A percentile compares a stretch with the other conserved stretches of the same genome.
Evolutionary conservation across 2,888 invertebrate species (phyloP).

Genomic region (Agrilus mali): DNA sequence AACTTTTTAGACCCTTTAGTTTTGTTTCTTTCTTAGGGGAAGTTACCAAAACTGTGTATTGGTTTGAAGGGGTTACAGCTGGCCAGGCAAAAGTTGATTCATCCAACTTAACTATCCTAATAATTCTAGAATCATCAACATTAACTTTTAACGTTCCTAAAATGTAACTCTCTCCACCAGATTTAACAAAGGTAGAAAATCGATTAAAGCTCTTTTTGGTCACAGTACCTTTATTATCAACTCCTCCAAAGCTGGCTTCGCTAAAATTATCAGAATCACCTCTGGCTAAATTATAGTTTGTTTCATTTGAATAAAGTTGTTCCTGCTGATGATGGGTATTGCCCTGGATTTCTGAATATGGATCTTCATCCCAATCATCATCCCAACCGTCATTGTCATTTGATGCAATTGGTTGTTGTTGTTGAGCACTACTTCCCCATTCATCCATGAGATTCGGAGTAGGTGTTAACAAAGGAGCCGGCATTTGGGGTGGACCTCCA

Average conservation of each 20-base stretch:
- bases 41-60: conserved; percentile 76
- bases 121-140: conserved; percentile 58
- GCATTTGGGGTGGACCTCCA: conserved; percentile 17
- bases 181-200: conserved; percentile 83
- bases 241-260: conserved; percentile 32
- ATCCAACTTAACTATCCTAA: conserved; percentile 55
- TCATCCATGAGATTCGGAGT: conserved; percentile 13
- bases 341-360: conserved; percentile 59
- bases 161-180: conserved; percentile 81
- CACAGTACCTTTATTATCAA: conserved; percentile 49
- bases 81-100: conserved; percentile 70
- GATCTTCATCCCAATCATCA: conserved; percentile 65
- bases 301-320: conserved; percentile 25
- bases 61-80: conserved; percentile 43
- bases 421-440: conserved; percentile 4
- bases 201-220: conserved; percentile 60
- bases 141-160: conserved; percentile 59
- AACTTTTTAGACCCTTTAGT: conserved; percentile 94
- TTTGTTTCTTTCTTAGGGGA: conserved; percentile 97
- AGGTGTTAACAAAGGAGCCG: conserved; percentile 34
- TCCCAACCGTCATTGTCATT: conserved; percentile 30
- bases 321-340: conserved; percentile 10
- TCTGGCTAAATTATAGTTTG: conserved; percentile 22
- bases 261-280: conserved; percentile 31
- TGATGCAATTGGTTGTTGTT: conserved; percentile 10